Conservation (phyloP, 2,888 invertebrate genomes). For the Anthophora plumipes region DNA sequence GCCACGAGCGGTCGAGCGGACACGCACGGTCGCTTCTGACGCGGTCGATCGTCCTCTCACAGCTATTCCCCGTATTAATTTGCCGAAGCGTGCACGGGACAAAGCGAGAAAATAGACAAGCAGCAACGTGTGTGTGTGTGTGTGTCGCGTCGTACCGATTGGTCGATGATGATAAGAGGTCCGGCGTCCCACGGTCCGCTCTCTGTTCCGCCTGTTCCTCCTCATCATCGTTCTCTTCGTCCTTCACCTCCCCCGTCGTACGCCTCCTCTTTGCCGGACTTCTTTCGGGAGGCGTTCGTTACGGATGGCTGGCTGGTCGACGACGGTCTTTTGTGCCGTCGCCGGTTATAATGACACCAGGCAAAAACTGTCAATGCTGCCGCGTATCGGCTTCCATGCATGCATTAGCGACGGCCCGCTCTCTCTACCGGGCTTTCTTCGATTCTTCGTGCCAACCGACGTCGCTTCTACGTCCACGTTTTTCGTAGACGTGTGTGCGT, state of each 20-base stretch:
- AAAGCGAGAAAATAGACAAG: conserved; percentile 58
- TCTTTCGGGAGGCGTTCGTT: conserved; percentile 72
- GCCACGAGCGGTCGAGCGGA: conserved; percentile 50
- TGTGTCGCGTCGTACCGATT: conserved; percentile 65
- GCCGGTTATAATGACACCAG: conserved; percentile 76
- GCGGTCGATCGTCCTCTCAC: conserved; percentile 48
- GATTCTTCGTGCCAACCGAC: background rate
- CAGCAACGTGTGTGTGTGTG: conserved; percentile 49
- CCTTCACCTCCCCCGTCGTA: background rate
- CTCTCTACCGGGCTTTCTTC: conserved; percentile 33
- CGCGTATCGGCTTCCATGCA: conserved; percentile 76
- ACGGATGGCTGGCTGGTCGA: conserved; percentile 74
- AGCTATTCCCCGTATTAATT: conserved; percentile 73
- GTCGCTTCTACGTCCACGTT: no score
- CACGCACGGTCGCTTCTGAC: conserved; percentile 70
- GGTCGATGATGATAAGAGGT: conserved; percentile 63
- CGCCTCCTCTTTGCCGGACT: conserved; percentile 29
- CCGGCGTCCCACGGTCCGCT: conserved; percentile 56
- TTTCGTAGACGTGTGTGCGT: no score
- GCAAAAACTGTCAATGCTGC: conserved; percentile 77
- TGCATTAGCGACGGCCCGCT: conserved; percentile 65
- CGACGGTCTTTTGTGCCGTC: conserved; percentile 77
- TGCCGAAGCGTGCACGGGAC: conserved; percentile 68
- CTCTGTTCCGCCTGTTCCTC: conserved; percentile 55
- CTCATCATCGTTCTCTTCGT: conserved; percentile 48